phyloP scores from a whole-genome alignment of 2,113 vertebrate species.

The Elachura formosa region DNA sequence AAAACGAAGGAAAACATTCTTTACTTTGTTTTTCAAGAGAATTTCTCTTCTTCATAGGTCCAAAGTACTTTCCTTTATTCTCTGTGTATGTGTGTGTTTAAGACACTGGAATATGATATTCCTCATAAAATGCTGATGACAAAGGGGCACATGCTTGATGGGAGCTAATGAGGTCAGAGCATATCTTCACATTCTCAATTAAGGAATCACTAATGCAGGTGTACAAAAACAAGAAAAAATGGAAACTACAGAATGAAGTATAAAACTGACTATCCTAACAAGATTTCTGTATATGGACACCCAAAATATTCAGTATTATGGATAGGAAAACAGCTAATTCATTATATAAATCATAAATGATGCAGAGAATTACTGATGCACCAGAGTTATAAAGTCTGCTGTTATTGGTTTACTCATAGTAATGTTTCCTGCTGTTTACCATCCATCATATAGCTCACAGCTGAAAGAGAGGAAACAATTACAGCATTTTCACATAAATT shows the following conservation, averaged over 20 bases:
- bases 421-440: background rate
- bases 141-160: background rate
- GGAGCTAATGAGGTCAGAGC: background rate
- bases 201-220: background rate
- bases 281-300: background rate
- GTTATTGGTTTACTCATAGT: background rate
- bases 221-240: background rate
- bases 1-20: background rate
- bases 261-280: background rate
- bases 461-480: background rate
- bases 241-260: background rate
- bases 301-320: background rate
- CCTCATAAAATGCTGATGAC: background rate
- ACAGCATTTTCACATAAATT: background rate
- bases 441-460: background rate
- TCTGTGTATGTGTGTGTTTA: background rate
- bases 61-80: background rate
- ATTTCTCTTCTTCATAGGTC: background rate
- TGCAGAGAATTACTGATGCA: background rate
- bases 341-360: background rate
- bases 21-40: background rate
- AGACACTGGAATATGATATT: background rate
- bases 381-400: background rate
- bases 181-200: background rate
- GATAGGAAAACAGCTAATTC: background rate